Percentiles rank a stretch among this genome's conserved stretches.
phyloP scores from a whole-genome alignment of 2,797 vertebrate genomes.

The Chiloscyllium punctatum region DNA sequence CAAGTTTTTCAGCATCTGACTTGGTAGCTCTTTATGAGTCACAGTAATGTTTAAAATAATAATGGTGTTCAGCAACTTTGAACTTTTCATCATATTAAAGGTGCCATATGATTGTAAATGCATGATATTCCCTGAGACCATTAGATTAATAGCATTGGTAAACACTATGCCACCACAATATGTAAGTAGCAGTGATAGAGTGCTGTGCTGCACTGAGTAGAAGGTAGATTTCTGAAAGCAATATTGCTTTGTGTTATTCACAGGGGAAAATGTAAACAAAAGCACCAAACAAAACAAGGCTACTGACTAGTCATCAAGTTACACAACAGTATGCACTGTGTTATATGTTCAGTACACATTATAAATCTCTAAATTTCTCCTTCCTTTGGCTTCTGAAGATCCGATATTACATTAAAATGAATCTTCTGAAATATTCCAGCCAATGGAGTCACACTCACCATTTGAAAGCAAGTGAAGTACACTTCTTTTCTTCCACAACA shows the following conservation, averaged over 20 bases:
- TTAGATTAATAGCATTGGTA: not conserved
- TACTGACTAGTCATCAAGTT: not conserved
- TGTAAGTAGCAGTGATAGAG: not conserved
- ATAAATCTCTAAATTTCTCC: not conserved
- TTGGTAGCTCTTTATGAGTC: too few species aligned
- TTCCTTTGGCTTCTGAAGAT: not conserved
- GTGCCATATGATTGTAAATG: not conserved
- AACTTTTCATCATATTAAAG: not conserved
- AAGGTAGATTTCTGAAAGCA: not conserved
- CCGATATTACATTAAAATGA: not conserved
- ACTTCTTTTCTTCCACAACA: not conserved
- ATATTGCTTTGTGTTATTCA: not conserved
- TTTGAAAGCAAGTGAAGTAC: not conserved
- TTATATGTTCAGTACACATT: not conserved
- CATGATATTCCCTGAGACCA: not conserved
- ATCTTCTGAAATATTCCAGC: not conserved
- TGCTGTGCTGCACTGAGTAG: not conserved
- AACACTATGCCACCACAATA: not conserved
- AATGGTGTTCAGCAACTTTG: too few species aligned
- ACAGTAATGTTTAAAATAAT: too few species aligned
- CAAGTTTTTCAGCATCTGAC: too few species aligned
- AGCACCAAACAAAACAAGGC: not conserved
- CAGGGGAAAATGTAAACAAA: not conserved
- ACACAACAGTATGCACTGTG: not conserved
- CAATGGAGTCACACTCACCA: slow-evolving; percentile 1